These are phyloP conservation scores for Antheraea mylitta DNA, from an alignment of 1,140 invertebrate species.

Conservation along the genomic window DNA sequence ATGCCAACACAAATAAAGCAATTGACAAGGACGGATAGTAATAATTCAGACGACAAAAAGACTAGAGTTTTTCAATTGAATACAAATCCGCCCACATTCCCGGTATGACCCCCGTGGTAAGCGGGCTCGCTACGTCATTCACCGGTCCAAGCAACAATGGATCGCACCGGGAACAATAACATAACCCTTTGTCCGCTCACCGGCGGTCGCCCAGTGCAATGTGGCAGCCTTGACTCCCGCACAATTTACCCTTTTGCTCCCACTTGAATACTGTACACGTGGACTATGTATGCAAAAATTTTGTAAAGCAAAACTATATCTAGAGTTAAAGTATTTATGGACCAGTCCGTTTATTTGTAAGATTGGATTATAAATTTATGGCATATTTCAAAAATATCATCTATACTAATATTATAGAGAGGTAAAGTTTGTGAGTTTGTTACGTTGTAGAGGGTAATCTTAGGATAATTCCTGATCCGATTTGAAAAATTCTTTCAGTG, in stretches of 20 bases:
- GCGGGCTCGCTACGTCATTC: background rate
- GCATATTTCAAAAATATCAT: no score
- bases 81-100: background rate
- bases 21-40: background rate
- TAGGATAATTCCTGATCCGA: no score
- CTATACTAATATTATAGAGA: no score
- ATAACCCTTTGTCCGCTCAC: background rate
- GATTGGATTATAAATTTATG: no score
- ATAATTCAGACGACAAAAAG: background rate
- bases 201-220: background rate
- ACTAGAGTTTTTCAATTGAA: background rate
- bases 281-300: background rate
- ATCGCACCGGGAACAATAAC: background rate
- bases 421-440: no score
- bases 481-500: no score
- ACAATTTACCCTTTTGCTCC: conserved; percentile 1
- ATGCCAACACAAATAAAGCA: background rate
- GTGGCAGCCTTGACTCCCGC: background rate
- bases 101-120: background rate
- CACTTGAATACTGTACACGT: background rate
- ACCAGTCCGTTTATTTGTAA: background rate
- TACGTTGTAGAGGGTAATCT: no score
- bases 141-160: background rate
- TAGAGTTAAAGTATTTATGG: background rate
- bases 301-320: background rate